Conservation (phyloP, 2,113 vertebrate genomes). For the Panurus biarmicus region DNA sequence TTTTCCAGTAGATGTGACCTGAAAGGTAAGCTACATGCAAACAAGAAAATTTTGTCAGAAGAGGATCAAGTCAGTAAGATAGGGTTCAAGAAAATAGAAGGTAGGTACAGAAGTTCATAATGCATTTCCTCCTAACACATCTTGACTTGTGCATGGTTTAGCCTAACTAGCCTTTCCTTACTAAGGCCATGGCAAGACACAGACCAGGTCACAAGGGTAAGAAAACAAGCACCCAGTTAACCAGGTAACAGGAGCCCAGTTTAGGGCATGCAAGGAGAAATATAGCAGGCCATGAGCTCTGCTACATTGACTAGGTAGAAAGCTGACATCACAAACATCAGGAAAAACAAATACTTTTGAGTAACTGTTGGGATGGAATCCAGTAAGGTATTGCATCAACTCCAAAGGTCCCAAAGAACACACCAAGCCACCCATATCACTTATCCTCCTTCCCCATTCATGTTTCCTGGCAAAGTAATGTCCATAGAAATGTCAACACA, state of each 20-base stretch:
- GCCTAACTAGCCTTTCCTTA: background rate
- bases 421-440: background rate
- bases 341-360: background rate
- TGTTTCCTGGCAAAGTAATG: background rate
- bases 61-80: background rate
- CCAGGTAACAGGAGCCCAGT: background rate
- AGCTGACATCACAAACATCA: background rate
- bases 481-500: background rate
- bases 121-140: background rate
- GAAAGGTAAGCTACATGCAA: background rate
- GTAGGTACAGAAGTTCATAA: background rate
- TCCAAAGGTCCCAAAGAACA: background rate
- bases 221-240: background rate
- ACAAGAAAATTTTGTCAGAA: background rate
- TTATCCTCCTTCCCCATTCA: background rate
- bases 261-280: background rate
- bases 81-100: background rate
- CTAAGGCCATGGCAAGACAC: background rate
- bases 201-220: background rate
- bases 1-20: background rate
- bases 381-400: background rate
- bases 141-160: background rate
- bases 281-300: background rate
- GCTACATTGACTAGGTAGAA: background rate
- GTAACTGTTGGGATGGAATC: background rate